Evolutionary conservation across 2,888 invertebrate species (phyloP), one percentile per base, ranked within the genome.

Genomic region (Ophraella communa): DNA sequence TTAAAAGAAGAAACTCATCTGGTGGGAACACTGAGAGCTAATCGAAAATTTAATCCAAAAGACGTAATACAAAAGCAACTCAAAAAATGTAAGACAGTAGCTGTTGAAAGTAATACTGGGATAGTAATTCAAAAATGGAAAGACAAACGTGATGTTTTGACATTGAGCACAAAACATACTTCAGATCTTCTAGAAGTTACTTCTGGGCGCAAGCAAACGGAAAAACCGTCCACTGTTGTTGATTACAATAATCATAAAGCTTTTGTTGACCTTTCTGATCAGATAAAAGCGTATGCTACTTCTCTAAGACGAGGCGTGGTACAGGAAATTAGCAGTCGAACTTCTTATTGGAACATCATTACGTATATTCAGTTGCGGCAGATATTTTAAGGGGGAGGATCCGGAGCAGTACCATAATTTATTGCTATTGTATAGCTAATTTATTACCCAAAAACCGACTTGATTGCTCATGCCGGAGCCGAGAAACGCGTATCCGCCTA

Each of bases 131-230:
- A n/a, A n/a, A n/a, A n/a, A n/a, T n/a, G n/a, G n/a, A 73, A 71
- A 67, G 73, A 78, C 55, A 78, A 75, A 64, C 64, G 75, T 54
- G 74, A 76, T 60, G 70, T 78, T 27, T 64, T 76, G 47, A 70
- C 74, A 59, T 70, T 77, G 23, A 71, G 27, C 8, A 27, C 27
- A 1, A 27, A 27, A 27, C 27, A 27, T 8, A 27, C 27, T 27
- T 67, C 47, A 44, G 68, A 73, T 64, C 62, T 70, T 52, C 58
- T 62, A 49, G 64, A 18, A 49, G 65, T 73, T 4, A 65, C 52
- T 51, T 64, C 63, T 67, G 64, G 63, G 39, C 64, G 66, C 30
- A 68, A 70, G 45, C 55, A 62, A 55, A 53, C 24, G 21, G 11
- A 64, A 39, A 70, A 71, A 60, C 71, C 73, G 23, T 62, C 67